Evolutionary conservation across 23 tunicate species (phyloP).

Genomic region (Phallusia fumigata): DNA sequence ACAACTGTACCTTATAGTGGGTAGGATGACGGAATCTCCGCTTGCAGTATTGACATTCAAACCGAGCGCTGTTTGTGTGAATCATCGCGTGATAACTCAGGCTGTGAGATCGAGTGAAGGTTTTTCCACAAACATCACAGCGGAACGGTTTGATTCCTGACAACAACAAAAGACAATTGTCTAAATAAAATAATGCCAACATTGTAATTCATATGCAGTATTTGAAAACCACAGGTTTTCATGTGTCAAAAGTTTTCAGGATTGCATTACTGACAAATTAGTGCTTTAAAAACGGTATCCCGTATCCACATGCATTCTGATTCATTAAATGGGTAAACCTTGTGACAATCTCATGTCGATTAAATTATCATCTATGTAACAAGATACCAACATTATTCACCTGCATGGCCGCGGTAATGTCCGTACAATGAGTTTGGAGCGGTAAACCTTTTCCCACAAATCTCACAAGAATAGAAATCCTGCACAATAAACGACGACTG

Average conservation of each 20-base stretch:
- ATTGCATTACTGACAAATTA: too few species aligned
- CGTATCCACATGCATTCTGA: too few species aligned
- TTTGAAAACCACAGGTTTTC: too few species aligned
- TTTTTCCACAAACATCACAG: constrained; percentile 65
- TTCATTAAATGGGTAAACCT: too few species aligned
- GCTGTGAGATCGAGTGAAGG: constrained; percentile 77
- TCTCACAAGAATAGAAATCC: constrained; percentile 63
- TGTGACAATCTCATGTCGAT: too few species aligned
- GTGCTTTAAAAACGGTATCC: too few species aligned
- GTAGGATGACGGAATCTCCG: constrained; percentile 71
- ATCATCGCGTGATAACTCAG: constrained; percentile 68
- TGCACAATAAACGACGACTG: constrained; percentile 57
- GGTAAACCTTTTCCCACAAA: constrained; percentile 66
- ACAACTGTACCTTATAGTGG: constrained; percentile 56
- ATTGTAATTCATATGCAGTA: too few species aligned
- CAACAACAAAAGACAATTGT: too few species aligned
- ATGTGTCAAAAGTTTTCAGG: too few species aligned
- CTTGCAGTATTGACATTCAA: constrained; percentile 50
- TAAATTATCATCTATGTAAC: too few species aligned
- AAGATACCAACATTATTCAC: constrained; percentile 11
- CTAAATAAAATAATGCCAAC: too few species aligned
- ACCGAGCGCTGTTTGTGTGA: constrained; percentile 55
- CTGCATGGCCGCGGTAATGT: constrained; percentile 81
- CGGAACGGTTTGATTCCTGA: constrained; percentile 72
- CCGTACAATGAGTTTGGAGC: constrained; percentile 75